phyloP scores from a whole-genome alignment of 2,888 invertebrate species.

The Bombylius major region DNA sequence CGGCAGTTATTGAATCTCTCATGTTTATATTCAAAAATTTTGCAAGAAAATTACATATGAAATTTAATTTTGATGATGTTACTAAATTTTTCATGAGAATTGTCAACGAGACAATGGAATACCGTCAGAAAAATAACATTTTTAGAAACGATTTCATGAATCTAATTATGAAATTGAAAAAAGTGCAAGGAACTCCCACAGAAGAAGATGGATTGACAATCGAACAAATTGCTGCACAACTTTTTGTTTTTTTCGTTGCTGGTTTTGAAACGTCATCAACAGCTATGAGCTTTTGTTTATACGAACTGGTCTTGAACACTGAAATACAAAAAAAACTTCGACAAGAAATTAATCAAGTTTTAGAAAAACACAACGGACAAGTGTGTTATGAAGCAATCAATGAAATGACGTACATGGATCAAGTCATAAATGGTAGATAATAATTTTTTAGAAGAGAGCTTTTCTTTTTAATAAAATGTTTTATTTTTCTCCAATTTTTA shows the following conservation, averaged over 20 bases:
- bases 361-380: conserved; percentile 24
- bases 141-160: conserved; percentile 24
- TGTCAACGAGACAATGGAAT: conserved; percentile 25
- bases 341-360: conserved; percentile 29
- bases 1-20: neutral
- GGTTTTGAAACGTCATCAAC: conserved; percentile 39
- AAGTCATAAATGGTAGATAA: conserved; percentile 29
- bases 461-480: neutral
- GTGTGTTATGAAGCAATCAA: conserved; percentile 32
- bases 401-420: conserved; percentile 35
- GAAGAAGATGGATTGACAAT: conserved; percentile 21
- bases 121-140: conserved; percentile 20
- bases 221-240: conserved; percentile 38
- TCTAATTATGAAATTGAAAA: conserved; percentile 19
- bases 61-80: conserved; percentile 17
- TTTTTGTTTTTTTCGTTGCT: conserved; percentile 38
- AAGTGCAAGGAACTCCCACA: neutral
- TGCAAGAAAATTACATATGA: conserved; percentile 1
- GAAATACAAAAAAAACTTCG: conserved; percentile 32
- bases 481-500: conserved; percentile 18
- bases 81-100: conserved; percentile 27
- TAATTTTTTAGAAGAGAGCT: neutral
- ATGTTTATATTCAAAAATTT: conserved; percentile 3
- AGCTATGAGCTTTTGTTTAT: conserved; percentile 34
- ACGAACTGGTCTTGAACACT: conserved; percentile 35